Percentiles rank a stretch among this genome's conserved stretches.
Conservation (phyloP, 2,888 invertebrate species). For the Deilephila porcellus region DNA sequence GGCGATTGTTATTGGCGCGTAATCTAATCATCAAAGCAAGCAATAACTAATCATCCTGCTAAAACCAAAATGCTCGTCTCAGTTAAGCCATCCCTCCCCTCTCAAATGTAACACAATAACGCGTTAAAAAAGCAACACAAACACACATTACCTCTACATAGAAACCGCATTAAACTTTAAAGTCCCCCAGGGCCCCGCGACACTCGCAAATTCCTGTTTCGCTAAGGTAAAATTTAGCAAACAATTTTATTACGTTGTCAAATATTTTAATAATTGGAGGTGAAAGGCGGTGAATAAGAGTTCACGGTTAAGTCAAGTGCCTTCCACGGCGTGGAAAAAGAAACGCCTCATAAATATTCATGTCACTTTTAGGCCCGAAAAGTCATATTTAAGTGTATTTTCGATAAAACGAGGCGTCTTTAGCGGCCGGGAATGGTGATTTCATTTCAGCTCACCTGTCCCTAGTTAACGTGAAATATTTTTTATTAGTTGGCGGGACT, state of each 20-base stretch:
- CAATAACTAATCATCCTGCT: no score
- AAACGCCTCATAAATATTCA: slow-evolving; percentile 80
- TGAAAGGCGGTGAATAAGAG: slow-evolving; percentile 35
- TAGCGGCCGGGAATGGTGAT: slow-evolving; percentile 58
- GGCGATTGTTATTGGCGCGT: no score
- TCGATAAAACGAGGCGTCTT: slow-evolving; percentile 64
- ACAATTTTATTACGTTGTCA: slow-evolving; percentile 37
- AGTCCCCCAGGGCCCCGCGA: not conserved
- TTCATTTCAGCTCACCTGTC: slow-evolving; percentile 58
- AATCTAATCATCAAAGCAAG: no score
- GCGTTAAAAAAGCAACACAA: not conserved
- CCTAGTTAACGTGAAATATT: slow-evolving; percentile 25
- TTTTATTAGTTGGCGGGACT: slow-evolving; percentile 27
- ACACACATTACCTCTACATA: slow-evolving; percentile 14
- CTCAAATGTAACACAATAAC: not conserved
- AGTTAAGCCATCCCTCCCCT: not conserved
- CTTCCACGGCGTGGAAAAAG: slow-evolving; percentile 64
- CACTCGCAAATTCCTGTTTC: slow-evolving; percentile 21
- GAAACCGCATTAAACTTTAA: slow-evolving; percentile 27
- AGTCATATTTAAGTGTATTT: slow-evolving; percentile 80
- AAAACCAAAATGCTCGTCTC: no score
- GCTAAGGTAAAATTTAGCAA: slow-evolving; percentile 35
- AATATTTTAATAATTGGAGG: slow-evolving; percentile 45
- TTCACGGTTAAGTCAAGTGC: slow-evolving; percentile 51
- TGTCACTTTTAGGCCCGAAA: slow-evolving; percentile 74